Conservation (phyloP, 2,888 invertebrate species). For the Lamellibrachia satsuma region DNA sequence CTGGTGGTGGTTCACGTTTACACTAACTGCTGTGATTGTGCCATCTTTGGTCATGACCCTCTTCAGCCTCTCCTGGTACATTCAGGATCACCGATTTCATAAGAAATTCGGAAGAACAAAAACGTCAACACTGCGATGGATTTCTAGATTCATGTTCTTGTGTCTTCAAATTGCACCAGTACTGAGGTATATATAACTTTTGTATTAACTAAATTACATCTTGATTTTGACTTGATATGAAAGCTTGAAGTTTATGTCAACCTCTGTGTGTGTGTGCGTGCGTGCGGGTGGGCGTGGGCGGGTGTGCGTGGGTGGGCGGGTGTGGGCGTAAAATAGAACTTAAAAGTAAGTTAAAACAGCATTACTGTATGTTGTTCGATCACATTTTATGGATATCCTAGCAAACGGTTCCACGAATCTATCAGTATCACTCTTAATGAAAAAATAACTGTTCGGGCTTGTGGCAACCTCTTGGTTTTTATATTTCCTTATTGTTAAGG, state of each 20-base stretch:
- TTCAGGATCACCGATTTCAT: not conserved
- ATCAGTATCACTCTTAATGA: not conserved
- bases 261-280: too few relatives aligned
- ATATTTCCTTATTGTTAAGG: not conserved
- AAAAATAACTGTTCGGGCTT: not conserved
- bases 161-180: constrained; percentile 37
- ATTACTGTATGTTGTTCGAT: not conserved
- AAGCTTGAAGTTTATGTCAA: too few relatives aligned
- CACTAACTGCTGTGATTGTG: constrained; percentile 51
- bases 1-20: constrained; percentile 52
- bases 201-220: not conserved
- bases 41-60: constrained; percentile 55
- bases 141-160: constrained; percentile 32
- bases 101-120: constrained; percentile 21
- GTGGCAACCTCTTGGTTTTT: not conserved
- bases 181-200: constrained; percentile 34
- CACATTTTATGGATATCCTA: not conserved
- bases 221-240: too few relatives aligned
- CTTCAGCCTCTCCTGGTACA: constrained; percentile 49
- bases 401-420: not conserved
- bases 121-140: constrained; percentile 30
- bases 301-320: too few relatives aligned
- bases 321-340: too few relatives aligned
- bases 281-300: too few relatives aligned
- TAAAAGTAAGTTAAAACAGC: too few relatives aligned